Percentiles rank a stretch among this genome's conserved stretches.
These are phyloP conservation scores for Petrocephalus schoutedeni DNA, from an alignment of 2,797 vertebrate species.

Conservation along the genomic window DNA sequence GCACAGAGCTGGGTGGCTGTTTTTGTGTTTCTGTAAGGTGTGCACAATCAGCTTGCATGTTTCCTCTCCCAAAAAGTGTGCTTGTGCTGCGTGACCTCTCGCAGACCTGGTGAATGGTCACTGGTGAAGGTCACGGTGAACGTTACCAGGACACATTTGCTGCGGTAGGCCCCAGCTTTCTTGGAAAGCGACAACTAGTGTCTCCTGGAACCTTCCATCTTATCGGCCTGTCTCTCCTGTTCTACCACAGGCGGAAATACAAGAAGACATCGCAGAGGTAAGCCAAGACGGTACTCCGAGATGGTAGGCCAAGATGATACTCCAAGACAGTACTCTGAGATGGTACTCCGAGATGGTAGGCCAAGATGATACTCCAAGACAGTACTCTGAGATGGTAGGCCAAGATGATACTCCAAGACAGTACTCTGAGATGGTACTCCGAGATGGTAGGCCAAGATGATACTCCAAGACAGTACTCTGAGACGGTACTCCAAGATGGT, in stretches of 20 bases:
- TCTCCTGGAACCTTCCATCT: slow-evolving; percentile 48
- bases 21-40: not conserved
- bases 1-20: not conserved
- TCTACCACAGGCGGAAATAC: slow-evolving; percentile 68
- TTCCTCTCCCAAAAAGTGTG: not conserved
- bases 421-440: not conserved
- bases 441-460: not conserved
- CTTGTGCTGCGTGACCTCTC: not conserved
- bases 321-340: slow-evolving; percentile 8
- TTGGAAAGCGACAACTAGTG: not conserved
- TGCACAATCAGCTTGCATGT: not conserved
- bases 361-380: not conserved
- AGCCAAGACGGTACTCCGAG: slow-evolving; percentile 37
- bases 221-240: not conserved
- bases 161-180: not conserved
- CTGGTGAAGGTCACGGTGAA: not conserved
- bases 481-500: not conserved
- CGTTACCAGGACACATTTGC: not conserved
- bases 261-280: slow-evolving; percentile 82
- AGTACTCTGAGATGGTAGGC: not conserved
- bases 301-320: not conserved
- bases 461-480: slow-evolving; percentile 8
- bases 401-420: not conserved
- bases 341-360: not conserved
- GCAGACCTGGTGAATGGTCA: not conserved